Percentiles rank a stretch among this genome's conserved stretches.
Conservation (phyloP, 2,888 invertebrate genomes). For the Calameuta filiformis region DNA sequence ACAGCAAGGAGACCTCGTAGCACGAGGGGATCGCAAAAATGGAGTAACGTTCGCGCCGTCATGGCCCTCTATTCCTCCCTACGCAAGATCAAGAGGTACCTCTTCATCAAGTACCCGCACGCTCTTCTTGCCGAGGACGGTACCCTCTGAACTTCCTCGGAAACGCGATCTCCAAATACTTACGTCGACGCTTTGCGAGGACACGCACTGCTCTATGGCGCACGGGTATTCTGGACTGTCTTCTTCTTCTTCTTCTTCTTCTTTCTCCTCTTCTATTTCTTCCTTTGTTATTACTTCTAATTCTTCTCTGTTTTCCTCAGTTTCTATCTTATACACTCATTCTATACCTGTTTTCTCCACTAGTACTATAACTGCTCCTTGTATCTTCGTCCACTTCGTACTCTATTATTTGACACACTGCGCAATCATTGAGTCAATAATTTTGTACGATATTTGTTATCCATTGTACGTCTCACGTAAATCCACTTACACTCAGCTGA, state of each 20-base stretch:
- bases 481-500: too few relatives aligned
- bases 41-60: constrained; percentile 88
- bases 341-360: not conserved
- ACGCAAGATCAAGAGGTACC: constrained; percentile 89
- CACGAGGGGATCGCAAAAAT: constrained; percentile 73
- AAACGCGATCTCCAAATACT: not conserved
- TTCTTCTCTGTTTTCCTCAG: not conserved
- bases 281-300: not conserved
- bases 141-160: constrained; percentile 31
- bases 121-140: constrained; percentile 39
- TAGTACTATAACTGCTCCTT: not conserved
- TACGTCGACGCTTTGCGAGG: constrained; percentile 14
- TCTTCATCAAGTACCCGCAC: constrained; percentile 13
- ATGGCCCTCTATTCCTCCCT: constrained; percentile 91
- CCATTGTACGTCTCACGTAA: not conserved
- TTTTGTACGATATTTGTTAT: not conserved
- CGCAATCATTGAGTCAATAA: not conserved
- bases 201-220: constrained; percentile 11
- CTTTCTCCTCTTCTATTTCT: not conserved
- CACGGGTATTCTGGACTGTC: constrained; percentile 24
- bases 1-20: constrained; percentile 52
- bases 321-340: not conserved
- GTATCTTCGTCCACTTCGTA: not conserved
- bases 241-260: constrained; percentile 7
- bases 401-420: not conserved